Evolutionary conservation across 2,888 invertebrate species (phyloP).

Genomic region (Xanthorhoe designata): DNA sequence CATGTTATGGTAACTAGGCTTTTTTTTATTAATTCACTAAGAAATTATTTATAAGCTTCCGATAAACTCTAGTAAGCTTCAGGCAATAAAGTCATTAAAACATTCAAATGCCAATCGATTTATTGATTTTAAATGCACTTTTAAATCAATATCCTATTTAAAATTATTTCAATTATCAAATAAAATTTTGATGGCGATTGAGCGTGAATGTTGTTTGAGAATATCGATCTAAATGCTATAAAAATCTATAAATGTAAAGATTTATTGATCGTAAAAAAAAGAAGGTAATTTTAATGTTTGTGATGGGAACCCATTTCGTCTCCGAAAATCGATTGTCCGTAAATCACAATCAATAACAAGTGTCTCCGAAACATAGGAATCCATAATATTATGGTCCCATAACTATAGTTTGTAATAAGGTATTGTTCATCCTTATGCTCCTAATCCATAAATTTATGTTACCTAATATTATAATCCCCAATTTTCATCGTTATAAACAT

Average conservation of each 20-base stretch:
- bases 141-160: constrained; percentile 35
- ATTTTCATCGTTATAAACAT: too few species aligned
- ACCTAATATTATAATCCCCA: too few species aligned
- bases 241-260: constrained; percentile 21
- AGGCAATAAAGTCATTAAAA: constrained; percentile 30
- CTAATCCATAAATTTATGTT: too few species aligned
- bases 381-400: too few species aligned
- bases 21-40: too few species aligned
- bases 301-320: too few species aligned
- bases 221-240: constrained; percentile 37
- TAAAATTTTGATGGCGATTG: constrained; percentile 26
- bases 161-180: constrained; percentile 29
- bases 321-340: too few species aligned
- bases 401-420: too few species aligned
- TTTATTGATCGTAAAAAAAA: constrained; percentile 29
- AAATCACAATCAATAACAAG: too few species aligned
- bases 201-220: constrained; percentile 35
- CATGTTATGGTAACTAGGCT: too few species aligned
- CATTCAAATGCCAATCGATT: constrained; percentile 31
- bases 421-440: too few species aligned
- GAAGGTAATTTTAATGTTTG: constrained; percentile 12
- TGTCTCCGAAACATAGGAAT: too few species aligned
- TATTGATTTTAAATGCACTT: constrained; percentile 38
- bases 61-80: constrained; percentile 2
- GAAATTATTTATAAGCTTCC: background rate